Base-by-base conservation (phyloP, 2,113 vertebrate genomes). In the Dipodomys stephensi region DNA sequence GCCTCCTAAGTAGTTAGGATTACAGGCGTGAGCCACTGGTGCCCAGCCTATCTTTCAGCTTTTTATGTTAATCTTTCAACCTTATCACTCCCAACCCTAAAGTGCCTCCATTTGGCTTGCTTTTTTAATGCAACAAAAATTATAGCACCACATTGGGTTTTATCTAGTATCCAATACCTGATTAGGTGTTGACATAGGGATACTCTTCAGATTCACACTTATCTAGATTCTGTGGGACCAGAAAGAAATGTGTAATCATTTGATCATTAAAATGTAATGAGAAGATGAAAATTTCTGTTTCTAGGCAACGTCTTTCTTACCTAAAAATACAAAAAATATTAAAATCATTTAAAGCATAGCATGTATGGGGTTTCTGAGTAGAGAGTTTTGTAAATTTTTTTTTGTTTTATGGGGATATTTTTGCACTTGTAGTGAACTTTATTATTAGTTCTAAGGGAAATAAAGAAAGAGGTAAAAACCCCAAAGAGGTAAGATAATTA, bases 401-500 rank as follows among this genome's bases (percentile, higher is more conserved):
- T 65, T 39, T 39, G 39, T 39, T 39, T 39, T 49, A 49, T 82
- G 67, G 39, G 9, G 44, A n/a, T 27, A 32, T 87, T 90, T 65
- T 25, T 1, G 8, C 16, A 64, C 77, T 46, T 80, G 19, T 71
- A 83, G 46, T 87, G 88, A 89, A 64, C 7, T 68, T 86, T 78
- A 44, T 86, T 92, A 46, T 85, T 80, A 87, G 4, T 82, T 84
- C 90, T 78, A 85, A 87, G 64, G 69, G 46, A 30, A 2, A 20
- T 49, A 6, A 93, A 83, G 18, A 72, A 90, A 77, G 7, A 6
- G 35, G 46, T 46, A 19, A 32, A 53, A 74, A 93, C n/a, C 18
- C 16, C 49, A 71, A 92, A 87, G 74, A 88, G 30, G 7, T 28
- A 76, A 49, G 74, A 84, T 90, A 73, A 96, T 93, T 78, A 80